Evolutionary conservation across 2,888 invertebrate species (phyloP), one percentile per base, ranked within the genome.

Genomic region (Platyscelio sp.): DNA sequence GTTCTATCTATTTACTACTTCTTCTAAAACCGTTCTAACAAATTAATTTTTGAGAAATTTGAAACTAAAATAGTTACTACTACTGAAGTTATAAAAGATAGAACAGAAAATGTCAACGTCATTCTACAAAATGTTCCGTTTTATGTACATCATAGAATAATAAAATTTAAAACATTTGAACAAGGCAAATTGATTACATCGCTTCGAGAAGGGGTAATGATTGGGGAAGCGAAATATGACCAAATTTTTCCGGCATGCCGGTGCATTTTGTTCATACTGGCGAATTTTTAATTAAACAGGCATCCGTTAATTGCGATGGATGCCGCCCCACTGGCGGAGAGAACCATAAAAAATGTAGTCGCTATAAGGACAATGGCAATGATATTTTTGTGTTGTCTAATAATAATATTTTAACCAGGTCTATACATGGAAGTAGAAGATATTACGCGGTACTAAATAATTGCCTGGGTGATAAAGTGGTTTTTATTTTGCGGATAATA

Each of bases 241-340:
- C 24, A 49, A 72, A 74, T 81, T 85, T 85, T 77, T 77, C n/a
- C 85, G 68, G 60, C 81, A 70, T 72, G 56, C 75, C 67, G 3
- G 67, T 26, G 54, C 70, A 43, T 70, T 78, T 70, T 49, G 60
- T 33, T 74, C 43, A 71, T 76, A 79, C 63, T 65, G 43, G 61
- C 80, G 60, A 85, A 85, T 85, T 81, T 85, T 85, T 81, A 85
- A 85, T 85, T 85, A 82, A 85, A 82, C 78, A 82, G 79, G 85
- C 81, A 82, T 82, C 49, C 78, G 74, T 82, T 85, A 85, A 85
- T 85, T 81, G 81, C 72, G 24, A 54, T 46, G 58, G 54, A 70
- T 18, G 68, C 56, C 26, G 13, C 38, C 7, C 6, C 43, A 26
- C 20, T 40, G 54, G 43, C 22, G 27, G 80, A 29, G 61, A 80